Percentiles rank a stretch among this genome's conserved stretches.
phyloP scores from a whole-genome alignment of 2,113 vertebrate genomes.

The rat (Rattus norvegicus) region DNA sequence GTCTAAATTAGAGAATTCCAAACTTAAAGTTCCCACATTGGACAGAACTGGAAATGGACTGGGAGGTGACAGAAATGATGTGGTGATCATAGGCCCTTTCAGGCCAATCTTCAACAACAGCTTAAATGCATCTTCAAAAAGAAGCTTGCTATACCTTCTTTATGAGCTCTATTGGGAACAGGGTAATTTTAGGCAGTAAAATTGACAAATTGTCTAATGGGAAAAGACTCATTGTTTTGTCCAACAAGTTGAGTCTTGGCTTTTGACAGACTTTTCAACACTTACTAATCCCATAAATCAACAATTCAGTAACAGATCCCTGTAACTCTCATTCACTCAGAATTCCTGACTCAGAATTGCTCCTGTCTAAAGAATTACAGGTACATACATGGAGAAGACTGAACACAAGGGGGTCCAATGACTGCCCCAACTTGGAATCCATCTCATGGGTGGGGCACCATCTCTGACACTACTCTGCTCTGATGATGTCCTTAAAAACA shows the following conservation, averaged over 20 bases:
- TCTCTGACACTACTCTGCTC: too few relatives aligned
- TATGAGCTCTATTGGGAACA: background rate
- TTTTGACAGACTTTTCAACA: background rate
- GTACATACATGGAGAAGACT: too few relatives aligned
- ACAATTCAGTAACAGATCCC: background rate
- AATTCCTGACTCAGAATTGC: background rate
- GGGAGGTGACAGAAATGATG: background rate
- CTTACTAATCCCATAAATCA: background rate
- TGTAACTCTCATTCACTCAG: background rate
- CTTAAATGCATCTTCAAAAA: background rate
- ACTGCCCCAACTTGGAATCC: too few relatives aligned
- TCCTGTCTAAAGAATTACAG: too few relatives aligned
- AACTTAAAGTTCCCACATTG: background rate
- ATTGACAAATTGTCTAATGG: background rate
- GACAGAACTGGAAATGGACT: background rate
- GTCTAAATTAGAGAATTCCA: background rate
- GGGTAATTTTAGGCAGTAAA: too few relatives aligned
- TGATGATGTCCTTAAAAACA: too few relatives aligned
- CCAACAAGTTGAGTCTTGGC: background rate
- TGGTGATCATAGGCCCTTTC: too few relatives aligned
- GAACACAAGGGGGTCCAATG: too few relatives aligned
- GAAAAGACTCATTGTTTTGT: background rate
- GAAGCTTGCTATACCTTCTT: background rate
- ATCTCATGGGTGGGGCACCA: too few relatives aligned
- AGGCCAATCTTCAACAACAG: background rate